Conservation (phyloP, 2,888 invertebrate species). For the Thymelicus acteon region DNA sequence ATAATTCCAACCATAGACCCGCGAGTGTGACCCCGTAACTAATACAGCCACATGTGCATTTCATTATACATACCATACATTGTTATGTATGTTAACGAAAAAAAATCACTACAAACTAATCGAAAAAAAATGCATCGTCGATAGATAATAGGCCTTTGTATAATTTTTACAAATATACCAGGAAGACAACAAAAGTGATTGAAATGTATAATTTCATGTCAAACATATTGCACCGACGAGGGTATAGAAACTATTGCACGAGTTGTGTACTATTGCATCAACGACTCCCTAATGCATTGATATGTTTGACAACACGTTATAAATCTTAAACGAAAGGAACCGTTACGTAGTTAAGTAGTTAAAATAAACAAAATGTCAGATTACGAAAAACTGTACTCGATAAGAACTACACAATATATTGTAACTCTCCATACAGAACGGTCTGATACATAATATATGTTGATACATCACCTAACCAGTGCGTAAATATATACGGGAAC, state of each 20-base stretch:
- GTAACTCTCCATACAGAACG: conserved; percentile 62
- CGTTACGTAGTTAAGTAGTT: conserved; percentile 43
- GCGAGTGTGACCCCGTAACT: conserved; percentile 26
- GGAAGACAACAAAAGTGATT: conserved; percentile 58
- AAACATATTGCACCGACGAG: conserved; percentile 54
- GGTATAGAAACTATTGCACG: conserved; percentile 26
- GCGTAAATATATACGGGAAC: conserved; percentile 52
- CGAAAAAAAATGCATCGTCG: conserved; percentile 54
- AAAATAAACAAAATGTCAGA: conserved; percentile 48
- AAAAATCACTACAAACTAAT: conserved; percentile 50
- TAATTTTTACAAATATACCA: conserved; percentile 47
- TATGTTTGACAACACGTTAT: conserved; percentile 56
- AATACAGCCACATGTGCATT: conserved; percentile 46
- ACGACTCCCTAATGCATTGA: conserved; percentile 45
- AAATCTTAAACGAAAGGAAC: conserved; percentile 48
- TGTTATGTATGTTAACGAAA: conserved; percentile 47
- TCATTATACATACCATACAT: conserved; percentile 47
- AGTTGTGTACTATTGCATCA: conserved; percentile 38
- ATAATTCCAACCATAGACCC: neutral
- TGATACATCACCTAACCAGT: conserved; percentile 49
- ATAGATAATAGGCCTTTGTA: conserved; percentile 50
- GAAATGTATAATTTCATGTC: conserved; percentile 44
- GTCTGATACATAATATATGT: conserved; percentile 56
- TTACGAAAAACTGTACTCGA: conserved; percentile 59
- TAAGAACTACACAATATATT: conserved; percentile 55